phyloP scores from a whole-genome alignment of 2,113 vertebrate genomes.

The Phylloscopus trochilus region DNA sequence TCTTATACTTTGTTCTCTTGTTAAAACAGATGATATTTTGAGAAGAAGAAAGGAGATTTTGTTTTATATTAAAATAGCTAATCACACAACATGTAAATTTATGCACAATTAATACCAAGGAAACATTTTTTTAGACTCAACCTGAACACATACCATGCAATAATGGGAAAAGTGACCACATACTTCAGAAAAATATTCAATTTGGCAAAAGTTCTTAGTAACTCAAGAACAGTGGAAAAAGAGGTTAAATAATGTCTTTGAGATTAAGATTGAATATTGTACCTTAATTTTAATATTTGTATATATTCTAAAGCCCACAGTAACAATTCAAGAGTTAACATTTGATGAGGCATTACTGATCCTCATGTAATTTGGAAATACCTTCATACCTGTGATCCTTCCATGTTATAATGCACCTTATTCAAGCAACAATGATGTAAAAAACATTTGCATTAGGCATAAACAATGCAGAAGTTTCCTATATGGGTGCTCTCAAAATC shows the following conservation, averaged over 20 bases:
- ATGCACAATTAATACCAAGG: background rate
- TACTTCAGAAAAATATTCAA: background rate
- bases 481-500: background rate
- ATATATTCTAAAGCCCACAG: background rate
- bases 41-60: background rate
- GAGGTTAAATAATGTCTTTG: background rate
- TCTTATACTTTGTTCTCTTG: background rate
- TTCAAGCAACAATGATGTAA: background rate
- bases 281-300: background rate
- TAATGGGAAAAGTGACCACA: background rate
- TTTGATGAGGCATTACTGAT: background rate
- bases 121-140: background rate
- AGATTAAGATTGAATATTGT: background rate
- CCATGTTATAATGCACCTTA: background rate
- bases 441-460: background rate
- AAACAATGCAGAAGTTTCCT: background rate
- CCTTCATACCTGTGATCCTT: background rate
- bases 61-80: background rate
- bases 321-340: background rate
- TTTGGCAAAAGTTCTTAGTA: background rate
- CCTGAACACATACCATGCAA: background rate
- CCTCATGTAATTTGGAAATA: background rate
- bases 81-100: background rate
- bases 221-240: background rate
- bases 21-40: background rate